Percentiles rank a stretch among this genome's conserved stretches.
These are phyloP conservation scores for Caenorhabditis sp. DNA, from an alignment of 2,888 invertebrate species.

Conservation along the genomic window DNA sequence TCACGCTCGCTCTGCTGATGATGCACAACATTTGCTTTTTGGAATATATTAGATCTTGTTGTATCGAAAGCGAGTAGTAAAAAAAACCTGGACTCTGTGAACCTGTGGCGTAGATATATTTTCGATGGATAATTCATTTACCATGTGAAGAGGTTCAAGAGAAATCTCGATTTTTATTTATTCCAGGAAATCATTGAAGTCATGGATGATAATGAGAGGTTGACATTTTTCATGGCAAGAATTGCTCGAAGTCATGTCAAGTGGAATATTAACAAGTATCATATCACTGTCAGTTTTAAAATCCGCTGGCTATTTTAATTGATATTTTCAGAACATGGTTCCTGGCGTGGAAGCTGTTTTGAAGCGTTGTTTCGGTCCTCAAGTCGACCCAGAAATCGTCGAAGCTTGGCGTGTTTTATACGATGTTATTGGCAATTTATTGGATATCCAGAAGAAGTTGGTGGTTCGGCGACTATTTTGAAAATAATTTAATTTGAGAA, in stretches of 20 bases:
- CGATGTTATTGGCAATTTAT: slow-evolving; percentile 60
- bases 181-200: slow-evolving; percentile 47
- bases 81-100: no score
- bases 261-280: slow-evolving; percentile 58
- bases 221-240: slow-evolving; percentile 37
- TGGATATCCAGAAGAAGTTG: slow-evolving; percentile 46
- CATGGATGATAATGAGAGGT: slow-evolving; percentile 46
- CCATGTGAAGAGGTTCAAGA: no score
- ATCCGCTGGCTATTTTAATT: background rate
- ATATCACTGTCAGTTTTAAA: slow-evolving; percentile 48
- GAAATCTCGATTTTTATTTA: no score
- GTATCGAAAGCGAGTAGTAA: no score
- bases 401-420: slow-evolving; percentile 59
- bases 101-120: no score
- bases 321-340: slow-evolving; percentile 49
- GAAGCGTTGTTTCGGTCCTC: slow-evolving; percentile 31
- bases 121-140: no score
- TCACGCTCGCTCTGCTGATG: no score
- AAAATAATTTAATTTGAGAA: background rate
- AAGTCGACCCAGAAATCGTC: slow-evolving; percentile 37
- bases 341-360: slow-evolving; percentile 51
- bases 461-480: slow-evolving; percentile 5
- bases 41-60: no score
- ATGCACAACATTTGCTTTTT: no score
- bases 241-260: slow-evolving; percentile 57